Evolutionary conservation across 2,797 vertebrate genomes (phyloP).

Genomic region (Notamacropus eugenii): DNA sequence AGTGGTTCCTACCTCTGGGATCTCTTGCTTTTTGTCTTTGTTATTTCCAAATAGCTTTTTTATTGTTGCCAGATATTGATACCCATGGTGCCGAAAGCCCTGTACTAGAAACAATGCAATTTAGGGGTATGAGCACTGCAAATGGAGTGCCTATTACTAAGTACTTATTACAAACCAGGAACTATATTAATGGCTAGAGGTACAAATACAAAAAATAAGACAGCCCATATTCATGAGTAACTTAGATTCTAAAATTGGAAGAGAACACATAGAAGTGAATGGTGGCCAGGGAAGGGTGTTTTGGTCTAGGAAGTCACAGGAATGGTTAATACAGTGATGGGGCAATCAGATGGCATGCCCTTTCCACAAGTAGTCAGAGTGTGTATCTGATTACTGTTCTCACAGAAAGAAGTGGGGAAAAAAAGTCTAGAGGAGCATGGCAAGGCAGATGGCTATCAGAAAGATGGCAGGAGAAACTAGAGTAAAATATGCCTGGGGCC

Average conservation of each 20-base stretch:
- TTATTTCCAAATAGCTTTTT: not conserved
- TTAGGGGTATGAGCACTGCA: not conserved
- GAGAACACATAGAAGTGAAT: not conserved
- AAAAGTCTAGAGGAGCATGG: not conserved
- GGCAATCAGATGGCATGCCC: not conserved
- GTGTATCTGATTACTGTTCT: not conserved
- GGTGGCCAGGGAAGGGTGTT: not conserved
- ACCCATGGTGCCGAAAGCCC: not conserved
- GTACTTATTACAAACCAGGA: not conserved
- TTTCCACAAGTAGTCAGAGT: not conserved
- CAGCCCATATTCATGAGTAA: not conserved
- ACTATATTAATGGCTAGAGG: not conserved
- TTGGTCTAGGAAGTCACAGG: not conserved
- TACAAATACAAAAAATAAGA: not conserved
- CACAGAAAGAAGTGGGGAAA: not conserved
- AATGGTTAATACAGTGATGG: not conserved
- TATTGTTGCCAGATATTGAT: not conserved
- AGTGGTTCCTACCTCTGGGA: not conserved
- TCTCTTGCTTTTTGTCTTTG: not conserved
- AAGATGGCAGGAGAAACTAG: not conserved
- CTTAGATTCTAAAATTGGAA: not conserved
- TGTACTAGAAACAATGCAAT: not conserved
- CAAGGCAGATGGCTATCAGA: not conserved
- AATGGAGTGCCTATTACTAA: not conserved
- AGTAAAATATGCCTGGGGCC: not conserved